Base-by-base conservation (phyloP, 2,113 vertebrate genomes). In the Boulengeromyrus knoepffleri region DNA sequence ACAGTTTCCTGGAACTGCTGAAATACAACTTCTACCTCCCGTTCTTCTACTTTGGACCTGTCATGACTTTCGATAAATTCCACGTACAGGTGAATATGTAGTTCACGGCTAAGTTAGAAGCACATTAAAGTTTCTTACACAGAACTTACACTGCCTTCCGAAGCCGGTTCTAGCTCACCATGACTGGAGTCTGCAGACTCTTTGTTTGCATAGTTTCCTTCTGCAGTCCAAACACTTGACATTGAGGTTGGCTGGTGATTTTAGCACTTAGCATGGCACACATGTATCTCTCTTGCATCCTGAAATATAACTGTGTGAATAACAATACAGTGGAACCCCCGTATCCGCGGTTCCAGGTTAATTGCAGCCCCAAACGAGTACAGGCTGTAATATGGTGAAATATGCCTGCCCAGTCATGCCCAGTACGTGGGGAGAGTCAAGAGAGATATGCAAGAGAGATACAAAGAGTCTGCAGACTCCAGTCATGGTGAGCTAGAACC, bases 11-110 rank as follows among this genome's bases (percentile, higher is more conserved):
- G 0, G 97, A 98, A 91, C 97, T 99, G 92, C 96, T 99, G 95
- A 98, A 98, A 92, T 99, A 99, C 95, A 99, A 99, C 94, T 99
- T 99, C 96, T 99, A 99, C 96, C 96, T 99, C 93, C 98, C 98
- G 0, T 99, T 98, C 96, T 99, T 99, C 95, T 99, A 98, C 94
- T 99, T 99, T 0, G 98, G 98, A 53, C 98, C 98, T 58, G 94
- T 99, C 94, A 98, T 99, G 98, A 99, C 98, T 0, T 99, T 99
- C 80, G 98, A 99, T 90, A 96, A 95, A 93, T 99, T 97, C 93
- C 94, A 97, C 0, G 88, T 94, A 36, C 98, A 99, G 96, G 98
- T 99, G 90, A 94, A 93, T 80, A 80, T 42, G 74, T 80, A 42
- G 13, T 36, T 80, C 17, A 19, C 15, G 6, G 74, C 27, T 74